A percentile compares a stretch with the other conserved stretches of the same genome.
Conservation (phyloP, 2,113 vertebrate species). For the Morone chrysops region DNA sequence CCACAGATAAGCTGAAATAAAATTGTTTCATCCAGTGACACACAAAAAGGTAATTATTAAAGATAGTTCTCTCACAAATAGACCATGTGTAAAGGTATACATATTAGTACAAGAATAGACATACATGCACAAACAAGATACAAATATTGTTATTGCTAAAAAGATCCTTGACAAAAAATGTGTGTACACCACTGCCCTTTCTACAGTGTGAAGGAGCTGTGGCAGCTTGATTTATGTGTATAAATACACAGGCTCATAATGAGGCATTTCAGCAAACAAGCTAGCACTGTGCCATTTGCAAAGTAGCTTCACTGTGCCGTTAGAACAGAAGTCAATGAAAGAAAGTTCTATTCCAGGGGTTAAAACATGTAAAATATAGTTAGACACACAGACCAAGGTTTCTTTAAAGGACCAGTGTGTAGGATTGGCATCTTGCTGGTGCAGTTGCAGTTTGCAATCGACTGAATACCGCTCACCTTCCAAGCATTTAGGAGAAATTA, state of each 20-base stretch:
- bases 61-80: background rate
- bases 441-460: no score
- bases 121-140: background rate
- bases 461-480: no score
- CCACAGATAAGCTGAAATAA: background rate
- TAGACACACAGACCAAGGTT: background rate
- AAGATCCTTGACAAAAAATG: background rate
- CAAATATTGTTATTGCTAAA: background rate
- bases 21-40: background rate
- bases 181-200: background rate
- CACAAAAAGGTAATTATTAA: background rate
- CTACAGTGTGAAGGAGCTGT: background rate
- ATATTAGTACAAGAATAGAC: background rate
- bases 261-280: constrained; percentile 44
- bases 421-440: no score
- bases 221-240: constrained; percentile 45
- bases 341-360: background rate
- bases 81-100: background rate
- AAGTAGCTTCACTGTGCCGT: constrained; percentile 9
- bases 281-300: constrained; percentile 14
- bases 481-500: no score
- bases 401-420: no score
- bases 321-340: constrained; percentile 15
- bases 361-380: background rate
- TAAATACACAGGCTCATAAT: constrained; percentile 4